Percentiles rank a stretch among this genome's conserved stretches.
Conservation (phyloP, 2,888 invertebrate species). For the Mamestra brassicae region DNA sequence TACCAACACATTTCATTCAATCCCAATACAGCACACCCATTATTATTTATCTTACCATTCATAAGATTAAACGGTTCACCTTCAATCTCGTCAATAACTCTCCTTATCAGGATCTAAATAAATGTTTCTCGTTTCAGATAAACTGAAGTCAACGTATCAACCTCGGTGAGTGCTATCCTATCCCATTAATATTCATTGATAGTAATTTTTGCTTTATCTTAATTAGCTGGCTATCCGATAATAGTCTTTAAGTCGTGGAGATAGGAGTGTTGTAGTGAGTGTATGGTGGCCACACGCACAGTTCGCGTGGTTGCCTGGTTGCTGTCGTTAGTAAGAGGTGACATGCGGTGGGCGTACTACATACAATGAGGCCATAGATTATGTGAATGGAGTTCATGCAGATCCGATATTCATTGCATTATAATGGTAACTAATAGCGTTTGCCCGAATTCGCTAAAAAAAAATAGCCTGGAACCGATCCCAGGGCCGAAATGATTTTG, state of each 20-base stretch:
- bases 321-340: conserved; percentile 60
- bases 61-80: conserved; percentile 46
- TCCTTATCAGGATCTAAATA: conserved; percentile 51
- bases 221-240: conserved; percentile 42
- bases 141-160: conserved; percentile 38
- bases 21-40: conserved; percentile 15
- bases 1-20: conserved; percentile 14
- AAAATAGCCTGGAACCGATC: too few species aligned
- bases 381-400: conserved; percentile 50
- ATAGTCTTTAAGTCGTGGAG: conserved; percentile 21
- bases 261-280: conserved; percentile 42
- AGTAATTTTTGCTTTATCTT: conserved; percentile 38
- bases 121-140: conserved; percentile 62
- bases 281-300: conserved; percentile 65
- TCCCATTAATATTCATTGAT: conserved; percentile 56
- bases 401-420: conserved; percentile 30
- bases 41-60: conserved; percentile 30
- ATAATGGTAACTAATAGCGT: too few species aligned
- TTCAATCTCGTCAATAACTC: conserved; percentile 55
- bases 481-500: too few species aligned
- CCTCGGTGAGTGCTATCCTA: conserved; percentile 53
- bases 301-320: conserved; percentile 61
- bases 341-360: conserved; percentile 70
- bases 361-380: conserved; percentile 63
- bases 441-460: too few species aligned